Percentiles rank a stretch among this genome's conserved stretches.
These are phyloP conservation scores for Myotis vivesi DNA, from an alignment of 2,797 vertebrate genomes.

Conservation along the genomic window DNA sequence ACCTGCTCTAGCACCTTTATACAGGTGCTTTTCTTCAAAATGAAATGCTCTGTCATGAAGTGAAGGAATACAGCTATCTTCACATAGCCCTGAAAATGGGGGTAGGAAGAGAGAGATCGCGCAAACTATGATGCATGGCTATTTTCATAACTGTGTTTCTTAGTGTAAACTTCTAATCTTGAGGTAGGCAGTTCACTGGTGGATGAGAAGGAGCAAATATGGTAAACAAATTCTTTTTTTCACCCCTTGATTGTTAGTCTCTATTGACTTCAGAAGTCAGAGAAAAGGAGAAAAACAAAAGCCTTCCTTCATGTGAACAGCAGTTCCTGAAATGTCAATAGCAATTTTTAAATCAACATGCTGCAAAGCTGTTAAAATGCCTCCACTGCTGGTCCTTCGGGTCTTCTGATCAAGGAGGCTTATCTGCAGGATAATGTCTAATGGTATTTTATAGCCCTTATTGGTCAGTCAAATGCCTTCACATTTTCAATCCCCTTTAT, in stretches of 20 bases:
- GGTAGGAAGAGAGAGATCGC: rapidly evolving
- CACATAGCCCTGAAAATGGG: rapidly evolving
- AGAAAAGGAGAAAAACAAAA: not conserved
- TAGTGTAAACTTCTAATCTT: not conserved
- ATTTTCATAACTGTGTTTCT: not conserved
- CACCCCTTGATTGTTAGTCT: not conserved
- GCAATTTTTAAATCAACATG: not conserved
- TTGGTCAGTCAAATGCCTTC: not conserved
- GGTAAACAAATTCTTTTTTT: not conserved
- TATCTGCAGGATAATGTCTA: not conserved
- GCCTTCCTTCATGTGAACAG: not conserved
- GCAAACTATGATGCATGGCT: not conserved
- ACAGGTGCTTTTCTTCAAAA: not conserved
- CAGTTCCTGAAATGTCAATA: not conserved
- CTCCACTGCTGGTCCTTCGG: not conserved
- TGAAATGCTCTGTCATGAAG: not conserved
- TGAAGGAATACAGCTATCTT: not conserved
- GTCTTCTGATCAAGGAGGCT: not conserved
- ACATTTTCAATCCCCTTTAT: not conserved
- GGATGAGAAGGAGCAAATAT: not conserved
- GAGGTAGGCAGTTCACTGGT: not conserved
- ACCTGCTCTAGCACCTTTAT: not conserved
- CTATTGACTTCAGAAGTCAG: not conserved
- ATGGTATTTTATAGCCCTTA: not conserved
- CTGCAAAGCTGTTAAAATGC: not conserved